A percentile compares a stretch with the other conserved stretches of the same genome.
These are phyloP conservation scores for Myripristis murdjan DNA, from an alignment of 2,797 vertebrate genomes.

Conservation along the genomic window DNA sequence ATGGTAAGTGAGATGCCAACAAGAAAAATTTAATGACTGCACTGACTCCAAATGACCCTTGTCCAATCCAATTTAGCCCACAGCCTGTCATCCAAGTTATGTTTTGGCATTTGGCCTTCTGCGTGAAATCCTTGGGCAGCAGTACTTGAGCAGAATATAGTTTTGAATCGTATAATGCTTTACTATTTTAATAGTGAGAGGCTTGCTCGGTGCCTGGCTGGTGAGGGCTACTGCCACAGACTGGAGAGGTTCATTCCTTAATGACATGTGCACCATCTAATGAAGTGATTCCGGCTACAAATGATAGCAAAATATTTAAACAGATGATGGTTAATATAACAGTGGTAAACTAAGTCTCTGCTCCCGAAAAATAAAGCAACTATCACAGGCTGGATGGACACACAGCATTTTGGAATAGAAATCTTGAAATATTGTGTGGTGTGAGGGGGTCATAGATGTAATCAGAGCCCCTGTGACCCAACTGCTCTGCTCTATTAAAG, in stretches of 20 bases:
- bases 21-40: not conserved
- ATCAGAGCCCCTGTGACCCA: constrained; percentile 77
- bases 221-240: constrained; percentile 55
- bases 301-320: constrained; percentile 29
- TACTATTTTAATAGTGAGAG: constrained; percentile 25
- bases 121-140: not conserved
- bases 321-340: constrained; percentile 20
- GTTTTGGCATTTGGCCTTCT: not conserved
- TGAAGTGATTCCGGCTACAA: constrained; percentile 31
- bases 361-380: constrained; percentile 6
- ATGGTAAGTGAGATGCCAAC: no score
- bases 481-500: constrained; percentile 68
- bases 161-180: constrained; percentile 35
- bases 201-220: constrained; percentile 28
- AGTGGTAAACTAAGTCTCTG: constrained; percentile 1
- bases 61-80: not conserved
- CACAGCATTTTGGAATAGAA: constrained; percentile 54
- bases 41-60: not conserved
- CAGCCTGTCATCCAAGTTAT: not conserved
- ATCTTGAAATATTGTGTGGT: constrained; percentile 59
- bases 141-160: constrained; percentile 10
- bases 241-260: constrained; percentile 47
- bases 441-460: constrained; percentile 77
- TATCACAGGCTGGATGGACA: constrained; percentile 26
- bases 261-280: constrained; percentile 43